phyloP scores from a whole-genome alignment of 2,888 invertebrate species.

The Margaritifera margaritifera region DNA sequence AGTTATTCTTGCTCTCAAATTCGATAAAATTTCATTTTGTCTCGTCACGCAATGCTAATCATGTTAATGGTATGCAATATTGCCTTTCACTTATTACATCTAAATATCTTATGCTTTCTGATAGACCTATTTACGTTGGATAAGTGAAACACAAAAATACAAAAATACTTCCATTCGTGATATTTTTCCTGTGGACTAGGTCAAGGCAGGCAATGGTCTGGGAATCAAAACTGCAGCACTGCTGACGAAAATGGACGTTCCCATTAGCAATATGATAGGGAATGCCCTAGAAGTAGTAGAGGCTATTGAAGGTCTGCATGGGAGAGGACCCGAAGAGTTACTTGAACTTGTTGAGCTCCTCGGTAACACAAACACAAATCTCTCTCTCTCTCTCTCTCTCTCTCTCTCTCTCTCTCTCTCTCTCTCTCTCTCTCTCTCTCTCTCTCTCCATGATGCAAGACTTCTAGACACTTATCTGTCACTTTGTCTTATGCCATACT shows the following conservation, averaged over 20 bases:
- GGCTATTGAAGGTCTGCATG: slow-evolving; percentile 73
- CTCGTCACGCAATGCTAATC: too few species aligned
- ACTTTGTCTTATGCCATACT: too few species aligned
- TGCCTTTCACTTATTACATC: too few species aligned
- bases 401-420: too few species aligned
- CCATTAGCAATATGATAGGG: slow-evolving; percentile 74
- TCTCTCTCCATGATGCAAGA: too few species aligned
- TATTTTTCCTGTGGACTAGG: slow-evolving; percentile 50
- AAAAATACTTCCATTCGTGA: slow-evolving; percentile 1
- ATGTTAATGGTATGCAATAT: too few species aligned
- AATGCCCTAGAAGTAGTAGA: slow-evolving; percentile 76
- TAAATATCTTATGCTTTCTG: too few species aligned
- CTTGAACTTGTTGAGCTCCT: slow-evolving; percentile 71
- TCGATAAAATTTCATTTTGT: too few species aligned
- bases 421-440: too few species aligned
- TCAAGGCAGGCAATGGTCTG: slow-evolving; percentile 68
- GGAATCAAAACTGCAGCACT: slow-evolving; percentile 73
- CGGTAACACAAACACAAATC: slow-evolving; percentile 61
- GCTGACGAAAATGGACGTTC: slow-evolving; percentile 75
- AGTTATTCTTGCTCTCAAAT: too few species aligned
- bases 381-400: too few species aligned
- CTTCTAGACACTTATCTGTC: too few species aligned
- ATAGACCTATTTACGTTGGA: slow-evolving; percentile 62
- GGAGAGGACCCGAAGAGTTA: slow-evolving; percentile 73
- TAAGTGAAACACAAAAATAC: slow-evolving; percentile 17